Evolutionary conservation across 2,888 invertebrate species (phyloP), one percentile per base, ranked within the genome.

Genomic region (Stenchaetothrips biformis): DNA sequence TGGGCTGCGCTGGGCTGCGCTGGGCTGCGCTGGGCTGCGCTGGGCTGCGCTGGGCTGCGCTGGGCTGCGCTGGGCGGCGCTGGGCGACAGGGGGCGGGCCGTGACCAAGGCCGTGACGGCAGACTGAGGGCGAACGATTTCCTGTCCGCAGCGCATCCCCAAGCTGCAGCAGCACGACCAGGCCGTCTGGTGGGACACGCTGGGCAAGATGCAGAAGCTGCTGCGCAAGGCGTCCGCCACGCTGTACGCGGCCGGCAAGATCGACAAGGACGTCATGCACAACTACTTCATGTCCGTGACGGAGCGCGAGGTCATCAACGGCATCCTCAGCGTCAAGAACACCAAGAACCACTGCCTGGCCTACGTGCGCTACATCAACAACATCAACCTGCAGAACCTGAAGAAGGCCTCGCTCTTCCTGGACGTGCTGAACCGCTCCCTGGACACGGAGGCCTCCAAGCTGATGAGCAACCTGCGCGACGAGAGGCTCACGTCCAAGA

Each of bases 201-300:
- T 99, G 81, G 92, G 92, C 67, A 97, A 97, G 87, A 96, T 99
- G 92, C 98, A 98, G 87, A 96, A 96, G 86, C 88, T 98, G 27
- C 92, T 99, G 83, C 89, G 98, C 13, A 98, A 97, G 87, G 96
- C 97, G 0, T 93, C 98, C 0, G 91, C 92, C 49, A 94, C 95
- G n/a, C 89, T 98, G 21, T 94, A 91, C 85, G 93, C 94, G 80
- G 89, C 92, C 83, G 95, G 94, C 8, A 94, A 94, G 87, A 93
- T 99, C 85, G 94, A 95, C 84, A 93, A 95, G 83, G 97, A 98
- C 80, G 93, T 94, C 0, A 97, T 95, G 92, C 99, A 99, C 85
- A 98, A 97, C 87, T 99, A 98, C 86, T 98, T 97, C 85, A 99
- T 99, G 98, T 98, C 98, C 81, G 99, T 99, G 47, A 99, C 99